Percentiles rank a stretch among this genome's conserved stretches.
These are phyloP conservation scores for Pristionchus exspectatus DNA, from an alignment of 2,888 invertebrate species.

Conservation along the genomic window DNA sequence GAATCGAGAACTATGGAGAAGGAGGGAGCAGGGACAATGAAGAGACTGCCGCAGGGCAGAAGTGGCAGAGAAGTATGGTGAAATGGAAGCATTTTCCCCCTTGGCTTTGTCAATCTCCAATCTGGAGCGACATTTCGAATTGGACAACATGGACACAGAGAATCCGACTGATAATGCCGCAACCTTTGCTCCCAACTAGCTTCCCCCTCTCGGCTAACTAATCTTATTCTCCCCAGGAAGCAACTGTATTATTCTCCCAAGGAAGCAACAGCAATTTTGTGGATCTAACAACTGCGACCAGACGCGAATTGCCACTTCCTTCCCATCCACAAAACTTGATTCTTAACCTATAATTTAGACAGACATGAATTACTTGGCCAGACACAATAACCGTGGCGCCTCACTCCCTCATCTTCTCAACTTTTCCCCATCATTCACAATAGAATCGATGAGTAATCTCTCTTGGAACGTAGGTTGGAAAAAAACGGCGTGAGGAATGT, in stretches of 20 bases:
- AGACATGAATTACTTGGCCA: conserved; percentile 1
- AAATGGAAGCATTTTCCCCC: neutral
- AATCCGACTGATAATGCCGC: conserved; percentile 22
- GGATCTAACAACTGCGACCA: neutral
- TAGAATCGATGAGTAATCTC: conserved; percentile 39
- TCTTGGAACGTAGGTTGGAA: neutral
- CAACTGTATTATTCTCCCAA: neutral
- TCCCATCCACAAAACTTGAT: conserved; percentile 12
- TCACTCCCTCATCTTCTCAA: conserved; percentile 13
- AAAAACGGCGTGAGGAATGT: neutral
- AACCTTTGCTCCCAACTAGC: neutral
- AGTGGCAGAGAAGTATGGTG: neutral
- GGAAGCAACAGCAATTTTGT: neutral
- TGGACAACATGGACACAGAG: neutral
- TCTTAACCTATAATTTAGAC: conserved; percentile 17
- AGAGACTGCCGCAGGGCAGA: neutral
- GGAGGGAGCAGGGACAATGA: neutral
- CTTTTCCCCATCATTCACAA: conserved; percentile 31
- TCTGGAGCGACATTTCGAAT: neutral
- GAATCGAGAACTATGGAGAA: neutral
- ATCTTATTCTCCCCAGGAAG: neutral
- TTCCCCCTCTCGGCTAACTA: neutral
- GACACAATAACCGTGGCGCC: conserved; percentile 40
- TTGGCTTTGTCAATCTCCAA: neutral
- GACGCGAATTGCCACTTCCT: neutral